phyloP scores from a whole-genome alignment of 2,888 invertebrate genomes.

The Poecilobothrus nobilitatus region DNA sequence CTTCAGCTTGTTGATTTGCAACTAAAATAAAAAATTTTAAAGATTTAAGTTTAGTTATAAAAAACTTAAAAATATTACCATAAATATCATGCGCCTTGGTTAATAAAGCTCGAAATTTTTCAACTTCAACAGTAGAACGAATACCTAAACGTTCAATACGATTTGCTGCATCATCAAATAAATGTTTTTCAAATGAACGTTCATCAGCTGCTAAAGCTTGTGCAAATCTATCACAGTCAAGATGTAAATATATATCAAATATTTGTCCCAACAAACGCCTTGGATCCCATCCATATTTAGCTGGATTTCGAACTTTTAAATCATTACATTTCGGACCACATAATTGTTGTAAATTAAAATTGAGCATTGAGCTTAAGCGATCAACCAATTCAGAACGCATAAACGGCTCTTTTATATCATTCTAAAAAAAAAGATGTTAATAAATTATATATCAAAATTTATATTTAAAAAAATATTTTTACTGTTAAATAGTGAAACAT shows the following conservation, averaged over 20 bases:
- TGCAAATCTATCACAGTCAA: constrained; percentile 85
- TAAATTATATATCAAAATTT: background rate
- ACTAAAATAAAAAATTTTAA: constrained; percentile 37
- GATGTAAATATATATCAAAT: constrained; percentile 93
- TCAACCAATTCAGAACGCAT: constrained; percentile 87
- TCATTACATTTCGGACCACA: constrained; percentile 94
- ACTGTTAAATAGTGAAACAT: constrained; percentile 94
- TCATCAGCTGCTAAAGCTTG: constrained; percentile 92
- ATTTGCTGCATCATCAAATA: constrained; percentile 83
- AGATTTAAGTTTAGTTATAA: background rate
- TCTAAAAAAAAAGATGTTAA: constrained; percentile 25
- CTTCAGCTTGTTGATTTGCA: constrained; percentile 76
- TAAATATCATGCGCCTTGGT: constrained; percentile 69
- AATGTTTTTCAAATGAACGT: constrained; percentile 87
- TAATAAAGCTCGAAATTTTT: constrained; percentile 71
- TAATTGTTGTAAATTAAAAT: constrained; percentile 93
- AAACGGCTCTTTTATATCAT: constrained; percentile 91
- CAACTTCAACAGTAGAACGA: constrained; percentile 76
- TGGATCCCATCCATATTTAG: constrained; percentile 97
- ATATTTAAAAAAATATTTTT: constrained; percentile 19
- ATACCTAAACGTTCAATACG: constrained; percentile 75
- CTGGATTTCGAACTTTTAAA: constrained; percentile 83
- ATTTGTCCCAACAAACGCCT: constrained; percentile 81
- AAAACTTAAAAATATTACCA: constrained; percentile 35
- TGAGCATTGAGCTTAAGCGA: constrained; percentile 93